phyloP scores from a whole-genome alignment of 2,888 invertebrate species.

The Clunio marinus region DNA sequence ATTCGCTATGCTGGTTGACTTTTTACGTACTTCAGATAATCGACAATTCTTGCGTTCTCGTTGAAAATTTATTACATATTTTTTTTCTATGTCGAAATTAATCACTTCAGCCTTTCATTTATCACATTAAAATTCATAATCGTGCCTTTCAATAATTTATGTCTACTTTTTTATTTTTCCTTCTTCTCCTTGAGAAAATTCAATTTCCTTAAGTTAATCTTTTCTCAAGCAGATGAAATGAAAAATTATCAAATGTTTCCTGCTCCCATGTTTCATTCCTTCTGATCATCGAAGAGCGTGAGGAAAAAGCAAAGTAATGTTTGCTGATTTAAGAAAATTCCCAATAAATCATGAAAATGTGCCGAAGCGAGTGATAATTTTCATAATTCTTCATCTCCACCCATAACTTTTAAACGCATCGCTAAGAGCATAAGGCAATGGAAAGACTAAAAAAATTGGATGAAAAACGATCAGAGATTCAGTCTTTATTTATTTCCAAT shows the following conservation, averaged over 20 bases:
- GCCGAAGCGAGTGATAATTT: conserved; percentile 35
- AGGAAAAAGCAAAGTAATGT: background rate
- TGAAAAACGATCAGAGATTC: conserved; percentile 36
- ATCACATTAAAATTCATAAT: conserved; percentile 38
- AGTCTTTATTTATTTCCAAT: conserved; percentile 34
- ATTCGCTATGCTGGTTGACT: conserved; percentile 36
- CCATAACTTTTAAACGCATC: background rate
- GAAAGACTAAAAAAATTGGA: conserved; percentile 9
- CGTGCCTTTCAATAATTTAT: conserved; percentile 36
- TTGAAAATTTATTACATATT: conserved; percentile 10
- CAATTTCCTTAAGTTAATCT: conserved; percentile 38
- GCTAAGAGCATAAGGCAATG: conserved; percentile 10
- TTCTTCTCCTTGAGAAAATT: conserved; percentile 22
- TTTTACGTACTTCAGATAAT: background rate
- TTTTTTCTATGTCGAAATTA: conserved; percentile 16
- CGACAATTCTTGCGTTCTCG: background rate
- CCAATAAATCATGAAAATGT: conserved; percentile 32
- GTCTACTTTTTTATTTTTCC: background rate
- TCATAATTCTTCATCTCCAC: conserved; percentile 25
- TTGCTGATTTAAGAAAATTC: conserved; percentile 32
- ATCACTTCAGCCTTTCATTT: conserved; percentile 34
- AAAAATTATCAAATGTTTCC: conserved; percentile 38
- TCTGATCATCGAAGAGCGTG: background rate
- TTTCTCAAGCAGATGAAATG: conserved; percentile 33
- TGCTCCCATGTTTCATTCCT: conserved; percentile 1